Conservation (phyloP, 2,888 invertebrate species). For the Venusia cambrica region DNA sequence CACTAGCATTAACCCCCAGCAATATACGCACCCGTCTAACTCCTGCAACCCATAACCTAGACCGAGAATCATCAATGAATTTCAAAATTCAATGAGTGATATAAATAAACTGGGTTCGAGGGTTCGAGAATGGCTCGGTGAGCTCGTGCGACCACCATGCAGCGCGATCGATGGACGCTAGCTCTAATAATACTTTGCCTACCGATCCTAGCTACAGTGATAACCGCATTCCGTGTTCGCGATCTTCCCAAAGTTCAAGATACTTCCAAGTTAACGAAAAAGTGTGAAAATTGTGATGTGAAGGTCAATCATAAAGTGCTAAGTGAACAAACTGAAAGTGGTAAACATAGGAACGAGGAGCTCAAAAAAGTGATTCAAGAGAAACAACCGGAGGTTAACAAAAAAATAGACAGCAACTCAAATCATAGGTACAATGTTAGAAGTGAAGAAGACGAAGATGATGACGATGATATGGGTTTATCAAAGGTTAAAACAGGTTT, state of each 20-base stretch:
- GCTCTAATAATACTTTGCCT: slow-evolving; percentile 73
- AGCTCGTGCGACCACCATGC: slow-evolving; percentile 69
- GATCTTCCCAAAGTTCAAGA: slow-evolving; percentile 59
- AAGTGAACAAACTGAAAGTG: slow-evolving; percentile 66
- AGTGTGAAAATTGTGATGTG: slow-evolving; percentile 70
- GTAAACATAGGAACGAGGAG: slow-evolving; percentile 51
- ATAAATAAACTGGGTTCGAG: slow-evolving; percentile 58
- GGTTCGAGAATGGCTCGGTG: slow-evolving; percentile 71
- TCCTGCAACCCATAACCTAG: slow-evolving; percentile 48
- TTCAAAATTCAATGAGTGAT: slow-evolving; percentile 52
- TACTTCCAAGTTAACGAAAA: slow-evolving; percentile 46
- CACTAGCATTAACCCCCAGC: slow-evolving; percentile 83
- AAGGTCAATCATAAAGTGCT: slow-evolving; percentile 53
- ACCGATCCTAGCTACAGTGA: slow-evolving; percentile 73
- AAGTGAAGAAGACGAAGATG: slow-evolving; percentile 48
- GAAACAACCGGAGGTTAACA: slow-evolving; percentile 46
- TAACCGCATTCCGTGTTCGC: slow-evolving; percentile 77
- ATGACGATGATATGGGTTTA: slow-evolving; percentile 34
- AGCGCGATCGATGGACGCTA: slow-evolving; percentile 69
- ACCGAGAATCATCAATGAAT: slow-evolving; percentile 61
- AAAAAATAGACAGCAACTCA: slow-evolving; percentile 43
- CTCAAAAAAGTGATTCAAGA: slow-evolving; percentile 53
- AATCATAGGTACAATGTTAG: slow-evolving; percentile 41
- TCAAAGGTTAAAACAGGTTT: slow-evolving; percentile 36
- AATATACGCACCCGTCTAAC: slow-evolving; percentile 63